A percentile compares a stretch with the other conserved stretches of the same genome.
Evolutionary conservation across 2,797 vertebrate species (phyloP).

Genomic region (Nyctalus aviator): DNA sequence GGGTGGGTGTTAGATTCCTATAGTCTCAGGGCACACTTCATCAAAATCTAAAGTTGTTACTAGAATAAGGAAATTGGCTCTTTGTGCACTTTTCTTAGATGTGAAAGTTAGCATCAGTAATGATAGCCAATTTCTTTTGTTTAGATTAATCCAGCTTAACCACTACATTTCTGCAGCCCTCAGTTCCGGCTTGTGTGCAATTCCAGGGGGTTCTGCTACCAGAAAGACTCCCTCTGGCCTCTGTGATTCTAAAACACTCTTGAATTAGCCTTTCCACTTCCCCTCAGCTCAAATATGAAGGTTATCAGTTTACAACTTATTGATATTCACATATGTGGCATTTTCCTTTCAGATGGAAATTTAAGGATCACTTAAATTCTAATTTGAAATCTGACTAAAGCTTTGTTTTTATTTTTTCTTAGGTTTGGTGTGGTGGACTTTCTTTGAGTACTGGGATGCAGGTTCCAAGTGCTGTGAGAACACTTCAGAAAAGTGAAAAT

Average conservation of each 20-base stretch:
- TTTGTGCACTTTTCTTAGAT: not conserved
- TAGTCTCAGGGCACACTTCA: not conserved
- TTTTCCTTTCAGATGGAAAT: slow-evolving; percentile 47
- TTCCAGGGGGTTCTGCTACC: not conserved
- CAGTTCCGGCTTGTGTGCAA: not conserved
- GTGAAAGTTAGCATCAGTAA: not conserved
- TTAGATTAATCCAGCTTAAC: not conserved
- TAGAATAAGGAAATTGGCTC: slow-evolving; percentile 8
- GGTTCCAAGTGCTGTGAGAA: slow-evolving; percentile 94
- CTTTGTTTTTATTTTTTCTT: slow-evolving; percentile 66
- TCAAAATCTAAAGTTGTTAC: slow-evolving; percentile 1
- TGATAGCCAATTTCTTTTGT: not conserved
- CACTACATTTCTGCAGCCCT: not conserved
- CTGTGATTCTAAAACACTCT: not conserved
- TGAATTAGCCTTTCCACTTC: not conserved
- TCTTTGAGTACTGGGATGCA: slow-evolving; percentile 93
- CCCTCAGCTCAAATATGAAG: not conserved
- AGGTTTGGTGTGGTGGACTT: slow-evolving; percentile 97
- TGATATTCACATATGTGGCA: not conserved
- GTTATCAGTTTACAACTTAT: not conserved
- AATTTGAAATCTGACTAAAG: slow-evolving; percentile 39
- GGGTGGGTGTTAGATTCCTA: not conserved
- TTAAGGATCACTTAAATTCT: not conserved
- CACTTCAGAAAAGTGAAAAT: slow-evolving; percentile 91
- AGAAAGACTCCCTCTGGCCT: not conserved